Conservation (phyloP, 2,888 invertebrate genomes). For the Epistrophe grossulariae region DNA sequence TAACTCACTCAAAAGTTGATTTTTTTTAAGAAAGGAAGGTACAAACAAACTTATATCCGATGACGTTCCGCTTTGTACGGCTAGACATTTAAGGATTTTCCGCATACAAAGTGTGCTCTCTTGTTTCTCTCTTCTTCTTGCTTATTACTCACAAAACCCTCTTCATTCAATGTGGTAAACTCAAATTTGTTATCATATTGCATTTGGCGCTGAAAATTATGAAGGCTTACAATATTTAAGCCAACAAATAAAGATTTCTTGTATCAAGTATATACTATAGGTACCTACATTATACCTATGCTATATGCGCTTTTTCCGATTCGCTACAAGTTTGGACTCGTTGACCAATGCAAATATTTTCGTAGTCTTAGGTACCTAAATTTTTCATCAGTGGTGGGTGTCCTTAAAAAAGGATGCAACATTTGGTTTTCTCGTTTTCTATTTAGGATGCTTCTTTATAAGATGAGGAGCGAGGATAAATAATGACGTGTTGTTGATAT, state of each 20-base stretch:
- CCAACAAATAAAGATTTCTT: neutral
- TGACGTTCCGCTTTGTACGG: neutral
- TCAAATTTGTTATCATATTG: conserved; percentile 35
- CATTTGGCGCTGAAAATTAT: conserved; percentile 59
- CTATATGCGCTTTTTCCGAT: conserved; percentile 36
- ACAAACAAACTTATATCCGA: neutral
- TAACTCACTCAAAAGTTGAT: neutral
- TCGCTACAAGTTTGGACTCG: no score
- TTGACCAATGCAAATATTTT: conserved; percentile 44
- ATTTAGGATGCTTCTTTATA: neutral
- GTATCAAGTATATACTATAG: no score
- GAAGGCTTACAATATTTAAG: neutral
- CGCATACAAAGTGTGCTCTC: conserved; percentile 19
- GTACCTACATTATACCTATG: no score
- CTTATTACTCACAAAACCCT: neutral
- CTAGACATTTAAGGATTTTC: conserved; percentile 29
- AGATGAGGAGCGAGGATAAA: neutral
- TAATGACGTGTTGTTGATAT: neutral
- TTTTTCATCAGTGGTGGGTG: neutral
- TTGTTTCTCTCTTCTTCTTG: conserved; percentile 11
- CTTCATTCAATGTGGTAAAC: neutral
- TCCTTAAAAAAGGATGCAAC: neutral
- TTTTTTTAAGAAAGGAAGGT: neutral
- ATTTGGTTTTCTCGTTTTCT: neutral
- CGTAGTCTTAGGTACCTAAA: neutral